Base-by-base conservation (phyloP, 2,888 invertebrate species). In the Synergus umbraculus region DNA sequence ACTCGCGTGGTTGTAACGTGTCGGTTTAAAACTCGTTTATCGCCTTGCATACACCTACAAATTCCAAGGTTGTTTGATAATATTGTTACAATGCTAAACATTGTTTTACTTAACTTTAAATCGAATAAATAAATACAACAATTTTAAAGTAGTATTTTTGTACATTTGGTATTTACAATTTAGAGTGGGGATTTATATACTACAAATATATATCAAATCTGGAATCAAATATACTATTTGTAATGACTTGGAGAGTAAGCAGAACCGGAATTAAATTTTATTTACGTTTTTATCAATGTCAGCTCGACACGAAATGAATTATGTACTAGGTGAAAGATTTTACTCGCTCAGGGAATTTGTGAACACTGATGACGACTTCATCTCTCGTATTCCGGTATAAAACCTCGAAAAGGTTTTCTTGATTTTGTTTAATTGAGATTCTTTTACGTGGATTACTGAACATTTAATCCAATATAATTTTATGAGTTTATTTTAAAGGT, bases 1-100 rank as follows among this genome's bases (percentile, higher is more conserved):
- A 37, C 69, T 49, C 49, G 69, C 46, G 37, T 49, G 9, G 49
- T n/a, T 73, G 29, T 73, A 54, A 54, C 49, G 49, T 73, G 37
- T 73, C 54, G 69, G 69, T 46, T 73, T 73, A 49, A 73, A 73
- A 73, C 69, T 73, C 69, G 69, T 69, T 69, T 73, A 73, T 73
- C 69, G 69, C 49, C 49, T 73, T 73, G 37, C 69, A 73, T 73
- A 67, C 44, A 73, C 69, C 46, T 49, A 73, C 69, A 67, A 67
- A 44, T 67, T 44, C 44, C 66, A 67, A 67, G 66, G 66, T 43
- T 67, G 18, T 64, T 67, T 67, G 66, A 67, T 67, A 67, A 67
- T 67, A 67, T 67, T 67, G 44, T 44, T 44, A 67, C 66, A 54
- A 37, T 73, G 49, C 49, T 73, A 49, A 73, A 73, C 69, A 73